Evolutionary conservation across 2,113 vertebrate genomes (phyloP), one percentile per base, ranked within the genome.

Genomic region (Trogon surrucura): DNA sequence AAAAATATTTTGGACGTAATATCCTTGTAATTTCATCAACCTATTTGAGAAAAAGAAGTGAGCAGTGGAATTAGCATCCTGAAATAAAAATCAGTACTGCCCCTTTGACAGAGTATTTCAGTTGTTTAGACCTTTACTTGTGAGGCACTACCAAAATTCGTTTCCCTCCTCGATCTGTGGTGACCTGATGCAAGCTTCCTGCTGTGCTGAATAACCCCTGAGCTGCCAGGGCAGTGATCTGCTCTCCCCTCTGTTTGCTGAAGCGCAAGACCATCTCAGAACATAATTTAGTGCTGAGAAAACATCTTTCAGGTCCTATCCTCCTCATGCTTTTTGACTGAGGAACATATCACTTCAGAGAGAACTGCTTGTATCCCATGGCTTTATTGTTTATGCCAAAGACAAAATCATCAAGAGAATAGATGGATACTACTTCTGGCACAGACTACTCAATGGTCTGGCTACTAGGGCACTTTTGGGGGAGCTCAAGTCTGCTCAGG

Each of bases 171-270:
- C 82, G 25, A 48, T 30, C 29, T 82, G 6, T 48, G 32, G 22
- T 85, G 66, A 64, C 23, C 12, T 45, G 44, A 57, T 57, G 45
- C 53, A 57, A 30, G 18, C 6, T 75, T 71, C n/a, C 21, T 41
- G 17, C 22, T 36, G 17, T 10, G 15, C 26, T 56, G 27, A 38
- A 62, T 11, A 54, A 12, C 0, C 0, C 6, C 48, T 56, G 20
- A 85, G 7, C 10, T 36, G 6, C 21, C 12, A 17, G 11, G 18
- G n/a, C 32, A 75, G 47, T 0, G 0, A 6, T 91, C 38, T 44
- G n/a, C 16, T 32, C 14, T 67, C 23, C 7, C 57, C 11, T 54
- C 13, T 1, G 0, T 30, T 70, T 50, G 5, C 36, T 64, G 26
- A 90, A 75, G 22, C 15, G 21, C 0, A 0, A 64, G 10, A 3